Percentiles rank a stretch among this genome's conserved stretches.
phyloP scores from a whole-genome alignment of 2,888 invertebrate genomes.

The Pseudococcus viburni region DNA sequence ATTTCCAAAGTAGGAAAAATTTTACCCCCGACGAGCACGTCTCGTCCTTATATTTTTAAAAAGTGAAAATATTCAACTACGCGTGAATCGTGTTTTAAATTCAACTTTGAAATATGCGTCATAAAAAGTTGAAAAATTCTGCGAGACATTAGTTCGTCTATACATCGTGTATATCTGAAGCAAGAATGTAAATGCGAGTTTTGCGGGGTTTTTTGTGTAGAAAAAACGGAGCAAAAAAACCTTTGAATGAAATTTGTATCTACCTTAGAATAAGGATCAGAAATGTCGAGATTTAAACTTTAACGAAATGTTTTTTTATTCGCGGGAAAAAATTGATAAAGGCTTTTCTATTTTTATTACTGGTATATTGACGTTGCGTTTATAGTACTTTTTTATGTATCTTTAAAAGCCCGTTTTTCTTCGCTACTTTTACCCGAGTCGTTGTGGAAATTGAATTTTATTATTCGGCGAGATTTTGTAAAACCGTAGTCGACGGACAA shows the following conservation, averaged over 20 bases:
- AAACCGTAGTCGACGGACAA: neutral
- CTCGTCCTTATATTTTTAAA: neutral
- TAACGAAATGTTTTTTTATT: neutral
- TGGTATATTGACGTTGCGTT: neutral
- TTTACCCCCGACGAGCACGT: neutral
- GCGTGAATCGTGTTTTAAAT: neutral
- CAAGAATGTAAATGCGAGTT: slow-evolving; percentile 28
- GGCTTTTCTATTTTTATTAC: slow-evolving; percentile 27
- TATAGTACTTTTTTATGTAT: slow-evolving; percentile 24
- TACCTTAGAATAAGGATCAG: neutral
- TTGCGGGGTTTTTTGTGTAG: neutral
- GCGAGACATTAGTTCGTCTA: neutral
- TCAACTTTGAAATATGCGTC: neutral
- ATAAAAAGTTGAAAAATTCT: neutral
- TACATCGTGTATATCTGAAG: neutral
- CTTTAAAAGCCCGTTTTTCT: neutral
- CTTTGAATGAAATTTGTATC: neutral
- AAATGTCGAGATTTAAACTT: slow-evolving; percentile 13
- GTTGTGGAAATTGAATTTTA: slow-evolving; percentile 14
- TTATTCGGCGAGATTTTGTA: neutral
- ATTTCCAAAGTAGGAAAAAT: neutral
- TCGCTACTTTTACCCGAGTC: neutral
- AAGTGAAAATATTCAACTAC: neutral
- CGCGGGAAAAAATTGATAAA: neutral
- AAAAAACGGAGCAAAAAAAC: neutral